phyloP scores from a whole-genome alignment of 35 echinoderm and acorn worm genomes.

The Heliocidaris erythrogramma region DNA sequence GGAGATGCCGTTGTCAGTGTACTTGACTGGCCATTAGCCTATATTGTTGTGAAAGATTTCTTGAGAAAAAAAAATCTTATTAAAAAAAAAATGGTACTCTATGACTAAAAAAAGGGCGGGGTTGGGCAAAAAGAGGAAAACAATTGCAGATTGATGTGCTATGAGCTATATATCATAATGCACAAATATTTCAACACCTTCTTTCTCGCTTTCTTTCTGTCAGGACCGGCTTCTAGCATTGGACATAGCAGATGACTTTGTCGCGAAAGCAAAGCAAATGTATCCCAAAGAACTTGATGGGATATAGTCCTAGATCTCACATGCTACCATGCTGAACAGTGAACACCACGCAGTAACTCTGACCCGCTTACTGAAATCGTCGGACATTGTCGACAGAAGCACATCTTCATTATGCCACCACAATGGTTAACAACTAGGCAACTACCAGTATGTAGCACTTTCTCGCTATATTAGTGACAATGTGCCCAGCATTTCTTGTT shows the following conservation, averaged over 20 bases:
- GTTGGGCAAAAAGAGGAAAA: too few relatives aligned
- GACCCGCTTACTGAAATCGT: not conserved
- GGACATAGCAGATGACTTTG: constrained; percentile 33
- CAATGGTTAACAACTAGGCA: not conserved
- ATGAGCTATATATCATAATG: too few relatives aligned
- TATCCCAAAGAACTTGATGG: constrained; percentile 31
- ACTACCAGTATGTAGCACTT: too few relatives aligned
- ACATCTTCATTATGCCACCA: not conserved
- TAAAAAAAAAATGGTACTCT: too few relatives aligned
- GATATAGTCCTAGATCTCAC: not conserved
- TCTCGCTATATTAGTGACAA: too few relatives aligned
- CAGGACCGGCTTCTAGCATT: constrained; percentile 22
- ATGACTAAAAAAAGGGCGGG: too few relatives aligned
- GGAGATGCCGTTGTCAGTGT: too few relatives aligned
- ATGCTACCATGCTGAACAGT: not conserved
- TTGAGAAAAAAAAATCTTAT: too few relatives aligned
- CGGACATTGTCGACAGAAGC: not conserved
- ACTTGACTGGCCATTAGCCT: too few relatives aligned
- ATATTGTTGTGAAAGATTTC: too few relatives aligned
- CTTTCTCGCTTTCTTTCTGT: not conserved
- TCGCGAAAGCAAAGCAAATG: not conserved
- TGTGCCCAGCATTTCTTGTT: too few relatives aligned
- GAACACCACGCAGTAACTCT: not conserved
- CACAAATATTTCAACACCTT: not conserved
- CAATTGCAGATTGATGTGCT: too few relatives aligned